Base-by-base conservation (phyloP, 2,797 vertebrate species). In the Coracias cyanogaster region DNA sequence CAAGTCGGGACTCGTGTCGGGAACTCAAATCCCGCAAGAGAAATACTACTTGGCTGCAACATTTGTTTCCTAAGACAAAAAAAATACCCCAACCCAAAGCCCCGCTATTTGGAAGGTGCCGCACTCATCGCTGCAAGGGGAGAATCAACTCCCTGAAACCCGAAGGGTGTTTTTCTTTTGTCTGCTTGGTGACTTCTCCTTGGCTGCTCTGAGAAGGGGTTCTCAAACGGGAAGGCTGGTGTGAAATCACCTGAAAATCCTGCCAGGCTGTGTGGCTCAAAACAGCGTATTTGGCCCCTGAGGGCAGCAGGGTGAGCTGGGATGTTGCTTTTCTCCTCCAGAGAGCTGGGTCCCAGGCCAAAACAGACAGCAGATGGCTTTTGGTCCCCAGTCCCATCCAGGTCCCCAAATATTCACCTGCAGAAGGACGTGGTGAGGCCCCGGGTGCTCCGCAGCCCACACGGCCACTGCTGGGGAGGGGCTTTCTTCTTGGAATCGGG, bases 21-120 rank as follows among this genome's bases (percentile, higher is more conserved):
- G 49, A 97, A 86, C 96, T 72, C 93, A 61, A 91, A 96, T 51
- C 94, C 72, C 31, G 8, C 93, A 88, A 78, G 67, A 89, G 67
- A 86, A 89, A 51, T 41, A 48, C 88, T 58, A 88, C 93, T 82
- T 28, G 65, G 73, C 93, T 66, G 95, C 58, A 55, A 35, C 31
- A 9, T 67, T 84, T 70, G 83, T 64, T 94, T 95, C 82, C 94
- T 81, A 31, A 35, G 7, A 39, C 39, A 22, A 35, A 17, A 15
- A 48, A 37, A 73, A 67, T 37, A 16, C 37, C 37, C 2, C n/a
- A n/a, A 4, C 9, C 26, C 26, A 18, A 58, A 58, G 10, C 21
- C 25, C 33, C 61, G 51, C 95, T 86, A 25, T 61, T 52, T 64
- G 93, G 91, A 95, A 97, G 92, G 91, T 84, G 90, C 82, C 29